Evolutionary conservation across 2,888 invertebrate species (phyloP).

Genomic region (Anoplius nigerrimus): DNA sequence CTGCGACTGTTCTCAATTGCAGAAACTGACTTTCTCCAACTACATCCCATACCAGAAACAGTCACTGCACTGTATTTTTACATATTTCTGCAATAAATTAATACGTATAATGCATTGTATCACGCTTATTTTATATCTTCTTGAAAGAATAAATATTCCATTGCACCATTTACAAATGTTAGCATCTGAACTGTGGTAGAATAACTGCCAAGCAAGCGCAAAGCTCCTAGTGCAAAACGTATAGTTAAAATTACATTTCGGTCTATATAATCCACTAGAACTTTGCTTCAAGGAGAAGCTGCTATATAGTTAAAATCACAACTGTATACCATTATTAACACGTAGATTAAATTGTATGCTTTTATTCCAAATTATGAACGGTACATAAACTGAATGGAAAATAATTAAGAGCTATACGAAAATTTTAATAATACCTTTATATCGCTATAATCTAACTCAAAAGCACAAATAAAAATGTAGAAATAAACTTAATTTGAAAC

Average conservation of each 20-base stretch:
- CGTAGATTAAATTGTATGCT: too few species aligned
- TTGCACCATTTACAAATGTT: neutral
- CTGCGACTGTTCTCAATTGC: slow-evolving; percentile 36
- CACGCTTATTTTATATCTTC: neutral
- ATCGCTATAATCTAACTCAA: too few species aligned
- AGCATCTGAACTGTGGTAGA: slow-evolving; percentile 41
- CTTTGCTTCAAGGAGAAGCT: slow-evolving; percentile 19
- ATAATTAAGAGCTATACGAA: too few species aligned
- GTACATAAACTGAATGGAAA: too few species aligned
- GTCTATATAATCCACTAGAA: slow-evolving; percentile 34
- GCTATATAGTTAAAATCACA: too few species aligned
- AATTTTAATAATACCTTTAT: too few species aligned
- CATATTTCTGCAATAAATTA: slow-evolving; percentile 14
- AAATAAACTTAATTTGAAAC: too few species aligned
- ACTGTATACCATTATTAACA: too few species aligned
- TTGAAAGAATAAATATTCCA: neutral
- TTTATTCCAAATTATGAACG: too few species aligned
- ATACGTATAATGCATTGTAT: neutral
- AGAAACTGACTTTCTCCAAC: slow-evolving; percentile 57
- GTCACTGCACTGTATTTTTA: neutral
- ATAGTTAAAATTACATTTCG: slow-evolving; percentile 65
- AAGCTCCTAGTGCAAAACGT: slow-evolving; percentile 62
- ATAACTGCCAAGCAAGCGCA: slow-evolving; percentile 38
- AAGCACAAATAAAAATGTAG: too few species aligned
- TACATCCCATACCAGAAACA: slow-evolving; percentile 67